phyloP scores from a whole-genome alignment of 2,113 vertebrate species.

The Camelus dromedarius region DNA sequence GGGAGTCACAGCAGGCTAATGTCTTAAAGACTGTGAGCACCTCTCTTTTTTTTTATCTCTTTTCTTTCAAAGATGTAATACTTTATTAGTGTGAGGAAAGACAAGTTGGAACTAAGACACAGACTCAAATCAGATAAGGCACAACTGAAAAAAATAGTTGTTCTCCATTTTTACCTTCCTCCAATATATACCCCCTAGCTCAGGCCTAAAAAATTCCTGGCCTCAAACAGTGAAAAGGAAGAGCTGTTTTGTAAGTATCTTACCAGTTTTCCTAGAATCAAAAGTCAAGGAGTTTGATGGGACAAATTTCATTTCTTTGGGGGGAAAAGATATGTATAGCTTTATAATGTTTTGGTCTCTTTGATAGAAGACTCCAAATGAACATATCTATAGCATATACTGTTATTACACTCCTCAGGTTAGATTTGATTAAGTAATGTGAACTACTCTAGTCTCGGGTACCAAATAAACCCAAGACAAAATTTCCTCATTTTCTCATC shows the following conservation, averaged over 20 bases:
- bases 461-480: not conserved
- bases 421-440: not conserved
- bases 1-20: too few relatives aligned
- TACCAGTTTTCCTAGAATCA: not conserved
- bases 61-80: slow-evolving; percentile 58
- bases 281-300: slow-evolving; percentile 21
- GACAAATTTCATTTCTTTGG: not conserved
- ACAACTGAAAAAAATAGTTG: not conserved
- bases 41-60: not conserved
- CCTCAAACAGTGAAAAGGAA: slow-evolving; percentile 8
- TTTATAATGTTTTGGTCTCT: not conserved
- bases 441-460: not conserved
- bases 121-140: not conserved
- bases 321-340: not conserved
- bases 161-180: not conserved
- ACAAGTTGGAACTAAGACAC: not conserved
- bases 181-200: not conserved
- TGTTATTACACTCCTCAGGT: not conserved
- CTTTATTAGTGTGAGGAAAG: not conserved
- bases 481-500: not conserved
- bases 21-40: too few relatives aligned
- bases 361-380: not conserved
- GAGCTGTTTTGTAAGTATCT: not conserved
- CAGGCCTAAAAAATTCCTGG: slow-evolving; percentile 10
- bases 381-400: not conserved